A percentile compares a stretch with the other conserved stretches of the same genome.
Conservation (phyloP, 2,888 invertebrate species). For the Tortrix viridana region DNA sequence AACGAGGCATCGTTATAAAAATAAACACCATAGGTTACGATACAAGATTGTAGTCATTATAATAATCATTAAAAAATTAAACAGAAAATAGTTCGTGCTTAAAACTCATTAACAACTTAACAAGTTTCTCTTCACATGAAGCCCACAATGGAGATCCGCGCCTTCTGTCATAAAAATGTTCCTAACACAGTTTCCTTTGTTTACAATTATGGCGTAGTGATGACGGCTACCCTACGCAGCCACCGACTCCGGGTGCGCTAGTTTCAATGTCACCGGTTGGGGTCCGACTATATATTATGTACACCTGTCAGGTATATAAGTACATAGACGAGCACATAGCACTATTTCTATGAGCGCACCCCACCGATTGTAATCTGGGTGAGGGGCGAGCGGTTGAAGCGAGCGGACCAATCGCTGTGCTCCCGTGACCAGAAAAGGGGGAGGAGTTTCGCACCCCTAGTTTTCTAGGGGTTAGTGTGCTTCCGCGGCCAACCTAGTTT, state of each 20-base stretch:
- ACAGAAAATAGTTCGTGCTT: neutral
- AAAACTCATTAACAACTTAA: neutral
- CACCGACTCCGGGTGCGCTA: constrained; percentile 43
- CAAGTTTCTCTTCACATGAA: constrained; percentile 3
- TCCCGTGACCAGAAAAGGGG: constrained; percentile 83
- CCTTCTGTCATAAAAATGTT: constrained; percentile 5
- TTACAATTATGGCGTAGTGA: constrained; percentile 22
- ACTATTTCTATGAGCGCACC: constrained; percentile 84
- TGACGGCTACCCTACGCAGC: constrained; percentile 15
- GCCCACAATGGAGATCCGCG: neutral
- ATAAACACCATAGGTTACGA: too few species aligned
- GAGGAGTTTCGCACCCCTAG: constrained; percentile 85
- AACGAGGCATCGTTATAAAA: too few species aligned
- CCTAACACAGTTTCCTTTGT: constrained; percentile 15
- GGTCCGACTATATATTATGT: constrained; percentile 68
- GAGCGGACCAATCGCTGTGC: constrained; percentile 81
- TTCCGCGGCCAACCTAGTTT: constrained; percentile 84
- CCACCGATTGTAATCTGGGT: constrained; percentile 83
- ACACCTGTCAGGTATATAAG: constrained; percentile 60
- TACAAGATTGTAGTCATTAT: neutral
- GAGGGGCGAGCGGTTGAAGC: constrained; percentile 77
- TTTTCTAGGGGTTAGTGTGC: constrained; percentile 85
- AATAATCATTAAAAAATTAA: neutral
- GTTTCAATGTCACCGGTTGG: constrained; percentile 77
- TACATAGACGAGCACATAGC: constrained; percentile 74